A percentile compares a stretch with the other conserved stretches of the same genome.
phyloP scores from a whole-genome alignment of 2,113 vertebrate species.

The Ameiurus melas region DNA sequence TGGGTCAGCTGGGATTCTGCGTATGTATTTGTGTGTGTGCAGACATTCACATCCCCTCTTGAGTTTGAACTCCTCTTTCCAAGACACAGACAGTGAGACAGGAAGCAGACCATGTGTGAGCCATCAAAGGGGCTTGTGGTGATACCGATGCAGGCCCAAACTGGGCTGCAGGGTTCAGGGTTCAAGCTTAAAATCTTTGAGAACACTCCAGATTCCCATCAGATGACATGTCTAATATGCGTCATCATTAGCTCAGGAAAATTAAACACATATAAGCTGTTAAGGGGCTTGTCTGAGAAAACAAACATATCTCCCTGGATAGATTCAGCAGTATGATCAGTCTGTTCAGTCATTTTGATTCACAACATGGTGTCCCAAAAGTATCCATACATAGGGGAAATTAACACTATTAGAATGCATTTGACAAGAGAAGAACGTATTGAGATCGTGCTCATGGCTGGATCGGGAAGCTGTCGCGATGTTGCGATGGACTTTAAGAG shows the following conservation, averaged over 20 bases:
- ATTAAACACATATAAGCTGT: slow-evolving; percentile 39
- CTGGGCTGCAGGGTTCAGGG: slow-evolving; percentile 32
- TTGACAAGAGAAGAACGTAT: too few species aligned
- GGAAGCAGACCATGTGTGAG: slow-evolving; percentile 52
- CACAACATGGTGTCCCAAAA: neutral
- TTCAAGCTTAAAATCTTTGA: slow-evolving; percentile 49
- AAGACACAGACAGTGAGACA: slow-evolving; percentile 46
- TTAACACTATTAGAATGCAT: too few species aligned
- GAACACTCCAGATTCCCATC: slow-evolving; percentile 50
- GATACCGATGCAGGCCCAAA: slow-evolving; percentile 30
- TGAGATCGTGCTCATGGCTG: too few species aligned
- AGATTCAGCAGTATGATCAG: neutral
- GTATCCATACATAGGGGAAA: too few species aligned
- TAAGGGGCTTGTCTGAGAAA: slow-evolving; percentile 22
- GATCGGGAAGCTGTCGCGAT: too few species aligned
- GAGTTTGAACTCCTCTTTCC: slow-evolving; percentile 48
- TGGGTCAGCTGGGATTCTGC: slow-evolving; percentile 15
- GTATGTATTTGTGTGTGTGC: slow-evolving; percentile 41
- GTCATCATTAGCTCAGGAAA: slow-evolving; percentile 41
- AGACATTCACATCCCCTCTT: slow-evolving; percentile 61
- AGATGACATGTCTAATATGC: slow-evolving; percentile 38
- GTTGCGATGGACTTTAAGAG: too few species aligned
- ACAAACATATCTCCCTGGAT: slow-evolving; percentile 14
- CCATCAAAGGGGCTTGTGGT: slow-evolving; percentile 51
- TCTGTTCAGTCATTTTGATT: neutral